Percentiles rank a stretch among this genome's conserved stretches.
Conservation (phyloP, 2,113 vertebrate species). For the Atherinomorus stipes region DNA sequence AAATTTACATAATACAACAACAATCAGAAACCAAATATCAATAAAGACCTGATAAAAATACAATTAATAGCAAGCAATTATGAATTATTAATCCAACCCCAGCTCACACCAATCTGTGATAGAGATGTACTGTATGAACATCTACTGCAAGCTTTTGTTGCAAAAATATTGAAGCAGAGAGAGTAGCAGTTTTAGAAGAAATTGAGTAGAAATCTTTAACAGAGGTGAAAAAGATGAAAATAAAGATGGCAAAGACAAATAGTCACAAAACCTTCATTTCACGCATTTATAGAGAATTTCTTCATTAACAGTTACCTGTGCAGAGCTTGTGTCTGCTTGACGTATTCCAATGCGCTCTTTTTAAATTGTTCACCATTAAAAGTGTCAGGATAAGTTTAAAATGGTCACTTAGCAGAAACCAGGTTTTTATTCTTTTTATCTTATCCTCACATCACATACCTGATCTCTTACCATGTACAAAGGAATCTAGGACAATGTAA, state of each 20-base stretch:
- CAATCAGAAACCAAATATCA: too few relatives aligned
- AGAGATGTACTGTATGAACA: too few relatives aligned
- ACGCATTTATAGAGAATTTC: too few relatives aligned
- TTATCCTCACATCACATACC: slow-evolving; percentile 11
- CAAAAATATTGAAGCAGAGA: not conserved
- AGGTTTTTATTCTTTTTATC: slow-evolving; percentile 32
- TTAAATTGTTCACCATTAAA: not conserved
- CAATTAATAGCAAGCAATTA: too few relatives aligned
- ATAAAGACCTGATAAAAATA: too few relatives aligned
- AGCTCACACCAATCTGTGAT: too few relatives aligned
- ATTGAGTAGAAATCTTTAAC: not conserved
- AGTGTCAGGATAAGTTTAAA: slow-evolving; percentile 16
- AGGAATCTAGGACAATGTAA: slow-evolving; percentile 69
- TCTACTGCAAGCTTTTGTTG: not conserved
- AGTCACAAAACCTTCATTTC: too few relatives aligned
- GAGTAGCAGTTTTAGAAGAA: not conserved
- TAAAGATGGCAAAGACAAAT: not conserved
- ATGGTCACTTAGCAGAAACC: slow-evolving; percentile 5
- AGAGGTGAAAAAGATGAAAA: not conserved
- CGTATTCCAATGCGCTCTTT: slow-evolving; percentile 8
- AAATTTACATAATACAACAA: too few relatives aligned
- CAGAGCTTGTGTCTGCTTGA: not conserved
- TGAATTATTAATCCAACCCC: too few relatives aligned
- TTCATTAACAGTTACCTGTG: not conserved
- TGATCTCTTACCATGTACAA: slow-evolving; percentile 29